Evolutionary conservation across 2,888 invertebrate species (phyloP).

Genomic region (Notodonta dromedarius): DNA sequence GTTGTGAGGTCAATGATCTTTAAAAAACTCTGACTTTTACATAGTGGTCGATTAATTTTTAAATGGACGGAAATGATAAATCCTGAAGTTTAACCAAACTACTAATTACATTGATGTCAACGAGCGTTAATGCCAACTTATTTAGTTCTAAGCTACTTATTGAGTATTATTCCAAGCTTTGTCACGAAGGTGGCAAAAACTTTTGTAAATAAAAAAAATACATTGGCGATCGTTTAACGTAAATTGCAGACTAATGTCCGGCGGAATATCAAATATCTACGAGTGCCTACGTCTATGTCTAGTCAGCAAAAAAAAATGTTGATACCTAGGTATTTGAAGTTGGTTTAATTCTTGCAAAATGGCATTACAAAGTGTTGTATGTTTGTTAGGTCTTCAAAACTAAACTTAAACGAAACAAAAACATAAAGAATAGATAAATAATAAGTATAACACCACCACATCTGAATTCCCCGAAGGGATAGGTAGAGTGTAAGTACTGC

Average conservation of each 20-base stretch:
- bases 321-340: neutral
- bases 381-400: too few relatives aligned
- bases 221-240: neutral
- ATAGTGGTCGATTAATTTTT: neutral
- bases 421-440: too few relatives aligned
- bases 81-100: too few relatives aligned
- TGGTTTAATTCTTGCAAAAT: neutral
- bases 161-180: too few relatives aligned
- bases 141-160: too few relatives aligned
- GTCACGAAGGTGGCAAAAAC: too few relatives aligned
- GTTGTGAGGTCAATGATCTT: constrained; percentile 20
- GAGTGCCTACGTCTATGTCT: neutral
- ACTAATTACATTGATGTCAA: too few relatives aligned
- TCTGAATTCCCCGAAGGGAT: too few relatives aligned
- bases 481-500: too few relatives aligned
- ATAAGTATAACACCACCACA: too few relatives aligned
- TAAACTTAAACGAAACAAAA: too few relatives aligned
- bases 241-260: neutral
- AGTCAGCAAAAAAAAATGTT: neutral
- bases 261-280: neutral
- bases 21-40: neutral
- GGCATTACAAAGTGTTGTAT: neutral
- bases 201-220: neutral
- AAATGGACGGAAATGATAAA: neutral
- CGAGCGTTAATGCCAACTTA: too few relatives aligned